Evolutionary conservation across 2,113 vertebrate genomes (phyloP).

Genomic region (Lichenostomus cassidix): DNA sequence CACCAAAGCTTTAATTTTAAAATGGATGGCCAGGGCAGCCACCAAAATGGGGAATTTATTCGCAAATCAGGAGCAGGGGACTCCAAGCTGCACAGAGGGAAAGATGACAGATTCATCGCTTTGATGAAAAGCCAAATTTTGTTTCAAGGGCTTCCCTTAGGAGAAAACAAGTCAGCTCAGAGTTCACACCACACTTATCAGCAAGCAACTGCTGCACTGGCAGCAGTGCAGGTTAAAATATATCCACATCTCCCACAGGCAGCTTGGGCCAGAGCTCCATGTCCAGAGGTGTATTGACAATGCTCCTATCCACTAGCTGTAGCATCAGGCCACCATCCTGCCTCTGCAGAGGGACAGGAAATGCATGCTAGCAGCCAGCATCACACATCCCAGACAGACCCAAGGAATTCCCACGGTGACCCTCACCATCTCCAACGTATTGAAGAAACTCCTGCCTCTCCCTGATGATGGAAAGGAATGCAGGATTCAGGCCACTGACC

Average conservation of each 20-base stretch:
- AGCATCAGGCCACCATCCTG: not conserved
- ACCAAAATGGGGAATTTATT: conserved; percentile 70
- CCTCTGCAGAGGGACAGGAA: rapidly evolving
- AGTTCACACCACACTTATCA: not conserved
- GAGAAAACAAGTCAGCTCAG: conserved; percentile 1
- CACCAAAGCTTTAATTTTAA: conserved; percentile 67
- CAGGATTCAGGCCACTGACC: not conserved
- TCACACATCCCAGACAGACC: rapidly evolving
- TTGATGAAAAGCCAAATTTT: conserved; percentile 69
- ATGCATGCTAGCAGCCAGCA: not conserved
- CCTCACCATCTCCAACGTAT: not conserved
- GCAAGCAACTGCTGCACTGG: not conserved
- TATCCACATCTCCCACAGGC: not conserved
- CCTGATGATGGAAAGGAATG: rapidly evolving
- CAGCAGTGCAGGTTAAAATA: not conserved
- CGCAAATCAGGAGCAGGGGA: conserved; percentile 55
- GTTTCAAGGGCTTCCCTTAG: conserved; percentile 12
- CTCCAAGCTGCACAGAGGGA: conserved; percentile 39
- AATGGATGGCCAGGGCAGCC: conserved; percentile 58
- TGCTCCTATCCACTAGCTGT: not conserved
- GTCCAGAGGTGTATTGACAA: rapidly evolving
- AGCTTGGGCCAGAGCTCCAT: not conserved
- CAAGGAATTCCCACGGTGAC: not conserved
- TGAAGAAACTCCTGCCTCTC: not conserved
- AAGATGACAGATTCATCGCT: conserved; percentile 71